These are phyloP conservation scores for Pipistrellus pygmaeus DNA, from an alignment of 2,797 vertebrate species.

Conservation along the genomic window DNA sequence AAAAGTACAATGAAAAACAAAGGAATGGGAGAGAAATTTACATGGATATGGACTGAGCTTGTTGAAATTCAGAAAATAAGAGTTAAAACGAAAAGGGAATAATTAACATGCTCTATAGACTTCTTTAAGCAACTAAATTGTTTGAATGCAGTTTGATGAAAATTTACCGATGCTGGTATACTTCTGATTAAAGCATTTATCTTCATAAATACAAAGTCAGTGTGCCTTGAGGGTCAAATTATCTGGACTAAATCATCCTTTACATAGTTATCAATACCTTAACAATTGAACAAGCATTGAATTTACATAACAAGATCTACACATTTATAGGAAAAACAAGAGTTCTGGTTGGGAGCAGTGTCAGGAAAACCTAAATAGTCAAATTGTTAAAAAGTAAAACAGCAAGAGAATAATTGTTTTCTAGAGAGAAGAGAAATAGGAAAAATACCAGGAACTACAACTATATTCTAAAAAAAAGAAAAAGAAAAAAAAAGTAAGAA, in stretches of 20 bases:
- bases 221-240: background rate
- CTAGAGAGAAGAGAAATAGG: slow-evolving; percentile 19
- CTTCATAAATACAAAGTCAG: slow-evolving; percentile 3
- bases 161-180: background rate
- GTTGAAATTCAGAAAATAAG: slow-evolving; percentile 19
- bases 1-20: slow-evolving; percentile 3
- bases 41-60: background rate
- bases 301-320: slow-evolving; percentile 6
- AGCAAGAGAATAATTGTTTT: slow-evolving; percentile 32
- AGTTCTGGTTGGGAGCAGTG: background rate
- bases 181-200: slow-evolving; percentile 15
- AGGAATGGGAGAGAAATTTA: background rate
- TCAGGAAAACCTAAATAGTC: slow-evolving; percentile 22
- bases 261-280: slow-evolving; percentile 29
- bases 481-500: slow-evolving; percentile 30
- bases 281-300: background rate
- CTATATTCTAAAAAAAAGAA: slow-evolving; percentile 21
- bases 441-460: background rate
- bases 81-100: slow-evolving; percentile 37
- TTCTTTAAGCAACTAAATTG: slow-evolving; percentile 8
- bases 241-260: background rate
- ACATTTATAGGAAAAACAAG: background rate
- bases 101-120: background rate
- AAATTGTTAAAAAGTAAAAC: background rate
- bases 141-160: slow-evolving; percentile 33